Conservation (phyloP, 53 echinoderm and acorn worm genomes). For the Apostichopus leukothele region DNA sequence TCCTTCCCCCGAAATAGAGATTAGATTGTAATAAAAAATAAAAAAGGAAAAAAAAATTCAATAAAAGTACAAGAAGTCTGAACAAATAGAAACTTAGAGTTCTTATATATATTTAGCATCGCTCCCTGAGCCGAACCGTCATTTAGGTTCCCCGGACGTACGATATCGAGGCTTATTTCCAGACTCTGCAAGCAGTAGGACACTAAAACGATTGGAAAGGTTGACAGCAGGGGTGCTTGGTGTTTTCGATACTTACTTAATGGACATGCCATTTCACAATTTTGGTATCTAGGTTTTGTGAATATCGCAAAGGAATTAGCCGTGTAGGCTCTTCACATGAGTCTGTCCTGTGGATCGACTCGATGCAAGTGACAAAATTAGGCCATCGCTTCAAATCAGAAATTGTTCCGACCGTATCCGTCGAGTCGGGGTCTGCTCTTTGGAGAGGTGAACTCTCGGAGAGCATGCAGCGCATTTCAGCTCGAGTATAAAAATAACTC, state of each 20-base stretch:
- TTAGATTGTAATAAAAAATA: too few species aligned
- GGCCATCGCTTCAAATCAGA: background rate
- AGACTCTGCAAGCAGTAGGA: conserved; percentile 14
- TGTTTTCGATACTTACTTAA: background rate
- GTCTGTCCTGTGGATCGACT: background rate
- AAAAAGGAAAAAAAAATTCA: too few species aligned
- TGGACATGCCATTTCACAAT: conserved; percentile 33
- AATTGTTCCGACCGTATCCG: background rate
- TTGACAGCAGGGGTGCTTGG: conserved; percentile 4
- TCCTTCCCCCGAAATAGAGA: too few species aligned
- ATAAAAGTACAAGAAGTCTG: too few species aligned
- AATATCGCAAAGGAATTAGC: background rate
- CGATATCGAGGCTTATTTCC: conserved; percentile 1
- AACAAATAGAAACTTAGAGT: too few species aligned
- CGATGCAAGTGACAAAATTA: conserved; percentile 2
- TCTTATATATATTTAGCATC: too few species aligned
- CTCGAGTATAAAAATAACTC: too few species aligned
- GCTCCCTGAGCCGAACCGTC: background rate
- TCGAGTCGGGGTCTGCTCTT: background rate
- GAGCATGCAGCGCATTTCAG: background rate
- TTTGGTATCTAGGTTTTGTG: conserved; percentile 30
- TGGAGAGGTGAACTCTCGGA: background rate
- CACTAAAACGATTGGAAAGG: conserved; percentile 20
- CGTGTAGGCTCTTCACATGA: background rate
- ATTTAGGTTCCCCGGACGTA: background rate